Base-by-base conservation (phyloP, 2,797 vertebrate species). In the Sitta carolinensis region DNA sequence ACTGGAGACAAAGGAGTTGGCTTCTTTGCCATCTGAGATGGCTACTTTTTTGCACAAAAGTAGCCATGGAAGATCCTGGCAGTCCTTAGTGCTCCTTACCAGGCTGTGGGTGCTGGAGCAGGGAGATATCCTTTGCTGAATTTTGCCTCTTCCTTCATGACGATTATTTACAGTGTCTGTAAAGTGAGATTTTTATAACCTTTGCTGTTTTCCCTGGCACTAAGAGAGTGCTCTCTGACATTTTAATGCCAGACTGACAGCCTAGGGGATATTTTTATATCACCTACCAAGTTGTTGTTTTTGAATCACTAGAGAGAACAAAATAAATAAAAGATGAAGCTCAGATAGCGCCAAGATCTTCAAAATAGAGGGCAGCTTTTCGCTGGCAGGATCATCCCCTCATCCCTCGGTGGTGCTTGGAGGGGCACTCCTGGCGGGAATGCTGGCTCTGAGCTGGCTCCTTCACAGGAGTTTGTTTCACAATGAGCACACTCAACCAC, bases 261-360 rank as follows among this genome's bases (percentile, higher is more conserved):
- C 93, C 92, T 92, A 90, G 87, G 64, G 85, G 62, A 87, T 90
- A 91, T 87, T 94, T 95, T 93, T 92, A 29, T 84, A 90, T 89
- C 76, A 45, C 61, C 90, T 77, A 92, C 82, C 32, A 43, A 88
- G 66, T 14, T 67, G 62, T 50, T 90, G 90, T 27, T 92, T 90
- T 82, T 63, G 42, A 95, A 84, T 79, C 84, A 32, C 78, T 25
- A 67, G 74, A 62, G 40, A 94, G 79, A 88, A 68, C 32, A 50
- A 89, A 88, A 92, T 93, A 89, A 95, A 95, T 93, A 93, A 95
- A 93, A 95, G 76, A 95, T 91, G 79, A 94, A 88, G 54, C 55
- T 74, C 0, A 0, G 42, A 36, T 38, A 79, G 50, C 73, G 86
- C 73, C 45, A 36, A 75, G 69, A 89, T 74, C 61, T 87, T 93